Evolutionary conservation across 2,797 vertebrate genomes (phyloP).

Genomic region (Bradypus variegatus): DNA sequence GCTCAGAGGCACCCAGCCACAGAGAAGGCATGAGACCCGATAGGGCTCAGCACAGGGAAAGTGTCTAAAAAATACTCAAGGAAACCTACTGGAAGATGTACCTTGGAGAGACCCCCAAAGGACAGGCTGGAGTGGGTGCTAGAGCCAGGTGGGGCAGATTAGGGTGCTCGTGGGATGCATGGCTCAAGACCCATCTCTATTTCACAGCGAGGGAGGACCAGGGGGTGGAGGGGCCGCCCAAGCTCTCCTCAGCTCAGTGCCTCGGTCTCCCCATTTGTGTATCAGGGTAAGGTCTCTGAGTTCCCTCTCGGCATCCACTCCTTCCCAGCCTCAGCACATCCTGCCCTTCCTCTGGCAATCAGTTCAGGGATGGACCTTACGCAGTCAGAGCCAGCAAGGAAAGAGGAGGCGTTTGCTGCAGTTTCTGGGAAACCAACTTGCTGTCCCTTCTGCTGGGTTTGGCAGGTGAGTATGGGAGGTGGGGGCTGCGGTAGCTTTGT

Average conservation of each 20-base stretch:
- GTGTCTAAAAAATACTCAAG: background rate
- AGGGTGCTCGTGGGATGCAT: background rate
- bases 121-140: background rate
- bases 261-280: accelerated
- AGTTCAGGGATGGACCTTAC: accelerated
- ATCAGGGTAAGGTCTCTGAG: background rate
- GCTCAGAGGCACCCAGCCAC: accelerated
- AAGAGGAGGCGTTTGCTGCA: too few species aligned
- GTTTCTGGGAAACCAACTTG: background rate
- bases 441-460: background rate
- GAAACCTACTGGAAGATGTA: background rate
- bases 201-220: background rate
- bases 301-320: too few species aligned
- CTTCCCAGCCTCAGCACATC: background rate
- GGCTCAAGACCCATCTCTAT: too few species aligned
- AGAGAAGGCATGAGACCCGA: too few species aligned
- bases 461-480: background rate
- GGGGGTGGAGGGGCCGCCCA: background rate
- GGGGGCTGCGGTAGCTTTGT: background rate
- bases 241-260: accelerated
- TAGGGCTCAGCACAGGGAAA: background rate
- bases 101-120: background rate
- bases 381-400: background rate
- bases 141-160: accelerated
- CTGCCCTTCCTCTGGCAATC: background rate